Percentiles rank a stretch among this genome's conserved stretches.
phyloP scores from a whole-genome alignment of 2,888 invertebrate species.

The Megaustenia siamemsis region DNA sequence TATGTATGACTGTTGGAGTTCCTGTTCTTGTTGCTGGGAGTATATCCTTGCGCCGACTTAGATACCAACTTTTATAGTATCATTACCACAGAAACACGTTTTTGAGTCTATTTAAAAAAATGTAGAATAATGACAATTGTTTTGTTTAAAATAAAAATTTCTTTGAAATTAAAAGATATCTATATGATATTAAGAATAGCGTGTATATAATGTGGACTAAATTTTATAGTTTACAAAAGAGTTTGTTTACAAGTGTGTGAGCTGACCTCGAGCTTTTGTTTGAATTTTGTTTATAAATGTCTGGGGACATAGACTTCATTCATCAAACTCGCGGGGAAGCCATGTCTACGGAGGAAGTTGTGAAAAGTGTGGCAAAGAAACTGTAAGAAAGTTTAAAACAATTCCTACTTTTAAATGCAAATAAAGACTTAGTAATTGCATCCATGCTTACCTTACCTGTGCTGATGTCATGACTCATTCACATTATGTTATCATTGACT shows the following conservation, averaged over 20 bases:
- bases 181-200: background rate
- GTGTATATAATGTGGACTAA: background rate
- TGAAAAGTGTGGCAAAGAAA: conserved; percentile 72
- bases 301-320: background rate
- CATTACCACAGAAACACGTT: too few species aligned
- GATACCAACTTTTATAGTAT: too few species aligned
- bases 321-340: background rate
- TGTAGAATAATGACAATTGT: too few species aligned
- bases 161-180: background rate
- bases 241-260: conserved; percentile 25
- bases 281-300: background rate
- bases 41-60: conserved; percentile 15
- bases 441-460: too few species aligned
- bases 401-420: too few species aligned
- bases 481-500: too few species aligned
- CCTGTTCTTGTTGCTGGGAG: background rate
- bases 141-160: background rate
- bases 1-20: too few species aligned
- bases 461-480: too few species aligned
- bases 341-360: conserved; percentile 70
- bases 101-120: too few species aligned
- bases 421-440: too few species aligned
- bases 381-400: conserved; percentile 66
- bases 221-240: background rate
- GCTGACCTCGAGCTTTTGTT: background rate